phyloP scores from a whole-genome alignment of 1,140 invertebrate species.

The Pararge aegeria region DNA sequence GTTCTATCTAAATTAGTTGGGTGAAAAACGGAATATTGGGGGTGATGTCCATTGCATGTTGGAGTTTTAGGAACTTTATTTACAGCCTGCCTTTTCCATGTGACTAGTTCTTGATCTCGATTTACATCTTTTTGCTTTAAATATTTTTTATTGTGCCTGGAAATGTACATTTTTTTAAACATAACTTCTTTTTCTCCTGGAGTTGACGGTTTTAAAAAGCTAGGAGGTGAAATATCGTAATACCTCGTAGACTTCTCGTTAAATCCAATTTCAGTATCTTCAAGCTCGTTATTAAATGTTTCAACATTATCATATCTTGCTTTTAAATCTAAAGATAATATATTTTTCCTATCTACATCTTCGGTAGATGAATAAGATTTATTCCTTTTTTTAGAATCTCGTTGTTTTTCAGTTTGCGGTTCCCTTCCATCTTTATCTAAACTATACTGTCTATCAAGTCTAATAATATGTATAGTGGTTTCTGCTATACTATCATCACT shows the following conservation, averaged over 20 bases:
- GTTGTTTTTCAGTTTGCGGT: constrained; percentile 7
- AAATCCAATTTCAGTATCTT: background rate
- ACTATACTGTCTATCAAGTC: constrained; percentile 45
- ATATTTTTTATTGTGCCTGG: background rate
- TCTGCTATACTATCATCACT: constrained; percentile 70
- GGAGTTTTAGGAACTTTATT: background rate
- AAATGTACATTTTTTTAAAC: constrained; percentile 13
- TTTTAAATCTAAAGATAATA: constrained; percentile 53
- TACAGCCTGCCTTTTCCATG: background rate
- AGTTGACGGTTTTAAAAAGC: constrained; percentile 2
- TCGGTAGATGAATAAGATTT: constrained; percentile 14
- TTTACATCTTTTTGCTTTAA: background rate
- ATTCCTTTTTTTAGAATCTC: constrained; percentile 10
- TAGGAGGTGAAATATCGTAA: background rate
- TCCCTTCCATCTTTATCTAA: constrained; percentile 22
- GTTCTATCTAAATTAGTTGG: constrained; percentile 41
- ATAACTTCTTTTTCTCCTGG: constrained; percentile 3
- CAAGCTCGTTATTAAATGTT: background rate
- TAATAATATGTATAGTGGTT: constrained; percentile 62
- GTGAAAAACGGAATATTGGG: constrained; percentile 7
- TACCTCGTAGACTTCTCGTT: background rate
- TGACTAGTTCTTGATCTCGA: background rate
- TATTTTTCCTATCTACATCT: constrained; percentile 40
- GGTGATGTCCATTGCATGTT: constrained; percentile 3
- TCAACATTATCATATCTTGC: constrained; percentile 34